Evolutionary conservation across 1,140 invertebrate genomes (phyloP).

Genomic region (Chrysomallon squamiferum): DNA sequence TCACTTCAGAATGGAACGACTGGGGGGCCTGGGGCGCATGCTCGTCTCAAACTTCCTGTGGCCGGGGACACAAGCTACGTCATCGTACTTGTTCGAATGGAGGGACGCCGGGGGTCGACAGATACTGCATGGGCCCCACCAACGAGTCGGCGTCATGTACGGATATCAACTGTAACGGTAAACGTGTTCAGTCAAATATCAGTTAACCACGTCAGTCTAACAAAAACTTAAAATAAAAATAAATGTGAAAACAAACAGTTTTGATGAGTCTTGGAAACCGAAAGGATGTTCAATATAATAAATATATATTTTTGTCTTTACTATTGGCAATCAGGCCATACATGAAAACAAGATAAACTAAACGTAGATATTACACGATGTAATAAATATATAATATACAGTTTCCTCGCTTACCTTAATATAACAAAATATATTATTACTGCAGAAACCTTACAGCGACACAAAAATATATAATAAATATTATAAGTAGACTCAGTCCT

Average conservation of each 20-base stretch:
- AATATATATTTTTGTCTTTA: no score
- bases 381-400: no score
- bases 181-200: background rate
- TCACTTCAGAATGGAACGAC: constrained; percentile 35
- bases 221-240: background rate
- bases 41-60: constrained; percentile 42
- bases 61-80: constrained; percentile 35
- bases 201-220: background rate
- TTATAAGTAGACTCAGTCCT: no score
- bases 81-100: constrained; percentile 40
- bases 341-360: no score
- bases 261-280: no score
- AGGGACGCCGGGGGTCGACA: constrained; percentile 42
- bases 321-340: no score
- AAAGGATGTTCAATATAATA: no score
- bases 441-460: no score
- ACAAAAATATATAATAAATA: no score
- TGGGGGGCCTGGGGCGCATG: constrained; percentile 49
- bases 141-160: constrained; percentile 42
- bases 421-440: no score
- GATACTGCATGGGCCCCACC: constrained; percentile 47
- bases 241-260: background rate
- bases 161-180: constrained; percentile 42
- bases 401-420: no score
- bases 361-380: no score